phyloP scores from a whole-genome alignment of 2,797 vertebrate species.

The Anabas testudineus region DNA sequence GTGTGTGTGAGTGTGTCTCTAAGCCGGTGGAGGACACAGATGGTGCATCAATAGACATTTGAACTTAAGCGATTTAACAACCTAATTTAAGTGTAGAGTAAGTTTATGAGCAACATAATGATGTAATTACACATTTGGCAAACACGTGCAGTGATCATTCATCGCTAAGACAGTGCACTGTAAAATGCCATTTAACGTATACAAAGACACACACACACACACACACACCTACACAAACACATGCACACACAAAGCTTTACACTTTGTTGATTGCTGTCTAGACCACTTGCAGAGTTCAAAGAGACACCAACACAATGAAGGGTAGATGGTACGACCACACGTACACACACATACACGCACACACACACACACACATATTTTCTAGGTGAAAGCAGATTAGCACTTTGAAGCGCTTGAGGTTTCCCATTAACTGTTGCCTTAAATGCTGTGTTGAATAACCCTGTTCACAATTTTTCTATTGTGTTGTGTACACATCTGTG shows the following conservation, averaged over 20 bases:
- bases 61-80: background rate
- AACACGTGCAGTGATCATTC: background rate
- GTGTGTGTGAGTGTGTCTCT: background rate
- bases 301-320: conserved; percentile 21
- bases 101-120: background rate
- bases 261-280: conserved; percentile 25
- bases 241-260: background rate
- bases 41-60: background rate
- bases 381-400: conserved; percentile 53
- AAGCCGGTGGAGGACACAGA: background rate
- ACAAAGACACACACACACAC: background rate
- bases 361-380: conserved; percentile 4
- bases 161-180: background rate
- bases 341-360: background rate
- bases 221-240: background rate
- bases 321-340: background rate
- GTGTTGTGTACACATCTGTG: background rate
- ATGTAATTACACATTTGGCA: background rate
- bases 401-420: conserved; percentile 12
- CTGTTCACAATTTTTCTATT: background rate
- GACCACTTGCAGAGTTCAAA: conserved; percentile 25
- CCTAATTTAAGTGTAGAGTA: background rate
- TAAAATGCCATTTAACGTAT: background rate
- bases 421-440: conserved; percentile 51
- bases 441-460: conserved; percentile 35